Percentiles rank a stretch among this genome's conserved stretches.
These are phyloP conservation scores for Tetragonula clypearis DNA, from an alignment of 1,140 invertebrate genomes.

Conservation along the genomic window DNA sequence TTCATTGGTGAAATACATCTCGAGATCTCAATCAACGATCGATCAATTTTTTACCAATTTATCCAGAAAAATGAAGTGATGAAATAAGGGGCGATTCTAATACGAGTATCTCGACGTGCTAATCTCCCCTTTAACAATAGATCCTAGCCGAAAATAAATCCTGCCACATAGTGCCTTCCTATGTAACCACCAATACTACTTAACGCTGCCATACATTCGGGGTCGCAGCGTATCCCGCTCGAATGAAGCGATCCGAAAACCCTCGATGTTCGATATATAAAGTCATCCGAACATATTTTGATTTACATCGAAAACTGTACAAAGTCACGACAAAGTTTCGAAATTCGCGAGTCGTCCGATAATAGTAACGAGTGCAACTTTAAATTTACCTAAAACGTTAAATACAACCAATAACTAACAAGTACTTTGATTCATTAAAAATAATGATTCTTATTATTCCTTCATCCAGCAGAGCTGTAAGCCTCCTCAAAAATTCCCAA, in stretches of 20 bases:
- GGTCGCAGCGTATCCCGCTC: not conserved
- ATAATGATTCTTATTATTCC: too few species aligned
- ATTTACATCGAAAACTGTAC: not conserved
- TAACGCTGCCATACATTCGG: slow-evolving; percentile 28
- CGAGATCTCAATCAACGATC: not conserved
- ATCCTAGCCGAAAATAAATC: slow-evolving; percentile 37
- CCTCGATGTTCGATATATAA: not conserved
- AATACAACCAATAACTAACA: not conserved
- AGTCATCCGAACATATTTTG: not conserved
- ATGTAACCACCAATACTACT: slow-evolving; percentile 40
- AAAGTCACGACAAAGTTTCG: not conserved
- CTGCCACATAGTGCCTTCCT: slow-evolving; percentile 34
- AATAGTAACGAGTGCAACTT: not conserved
- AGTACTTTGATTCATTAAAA: not conserved
- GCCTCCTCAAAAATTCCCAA: too few species aligned
- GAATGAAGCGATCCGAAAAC: not conserved
- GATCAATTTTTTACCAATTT: not conserved
- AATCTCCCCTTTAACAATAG: slow-evolving; percentile 9
- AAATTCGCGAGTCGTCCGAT: too few species aligned
- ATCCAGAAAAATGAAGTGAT: not conserved
- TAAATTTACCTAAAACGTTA: not conserved
- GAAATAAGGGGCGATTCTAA: slow-evolving; percentile 5
- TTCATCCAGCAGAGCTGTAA: too few species aligned
- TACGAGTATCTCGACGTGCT: not conserved
- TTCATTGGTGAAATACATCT: not conserved